These are phyloP conservation scores for Omphaloscelis lunosa DNA, from an alignment of 2,888 invertebrate genomes.

Conservation along the genomic window DNA sequence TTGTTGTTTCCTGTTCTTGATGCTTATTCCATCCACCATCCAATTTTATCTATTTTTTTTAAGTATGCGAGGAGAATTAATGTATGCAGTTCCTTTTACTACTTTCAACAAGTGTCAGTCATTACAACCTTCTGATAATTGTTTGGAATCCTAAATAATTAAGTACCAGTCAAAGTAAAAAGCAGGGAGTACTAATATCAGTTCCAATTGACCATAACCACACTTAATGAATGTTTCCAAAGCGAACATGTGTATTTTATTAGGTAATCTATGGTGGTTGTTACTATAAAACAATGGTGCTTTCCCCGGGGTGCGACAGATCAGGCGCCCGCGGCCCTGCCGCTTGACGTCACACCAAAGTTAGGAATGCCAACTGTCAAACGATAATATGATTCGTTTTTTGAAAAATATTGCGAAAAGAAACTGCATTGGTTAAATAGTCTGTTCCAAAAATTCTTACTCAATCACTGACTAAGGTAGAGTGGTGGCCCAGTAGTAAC, in stretches of 20 bases:
- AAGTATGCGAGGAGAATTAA: neutral
- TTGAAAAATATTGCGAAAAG: conserved; percentile 5
- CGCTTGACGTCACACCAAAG: conserved; percentile 67
- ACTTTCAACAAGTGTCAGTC: neutral
- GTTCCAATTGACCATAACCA: conserved; percentile 39
- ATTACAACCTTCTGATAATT: neutral
- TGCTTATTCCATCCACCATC: neutral
- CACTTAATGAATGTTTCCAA: conserved; percentile 45
- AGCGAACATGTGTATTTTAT: conserved; percentile 64
- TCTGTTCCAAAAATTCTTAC: neutral
- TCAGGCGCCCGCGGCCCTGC: conserved; percentile 61
- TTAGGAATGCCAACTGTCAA: conserved; percentile 62
- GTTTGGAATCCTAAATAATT: neutral
- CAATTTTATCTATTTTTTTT: neutral
- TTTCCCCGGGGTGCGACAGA: conserved; percentile 70
- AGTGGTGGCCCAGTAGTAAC: too few species aligned
- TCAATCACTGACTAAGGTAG: too few species aligned
- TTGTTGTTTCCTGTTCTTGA: neutral
- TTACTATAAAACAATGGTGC: conserved; percentile 64
- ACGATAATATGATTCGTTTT: conserved; percentile 35
- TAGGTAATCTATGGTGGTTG: conserved; percentile 65
- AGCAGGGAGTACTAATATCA: conserved; percentile 25
- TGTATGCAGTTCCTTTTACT: neutral
- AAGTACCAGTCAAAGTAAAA: neutral
- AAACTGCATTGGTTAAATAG: neutral